These are phyloP conservation scores for Megaleporinus macrocephalus DNA, from an alignment of 2,113 vertebrate species.

Conservation along the genomic window DNA sequence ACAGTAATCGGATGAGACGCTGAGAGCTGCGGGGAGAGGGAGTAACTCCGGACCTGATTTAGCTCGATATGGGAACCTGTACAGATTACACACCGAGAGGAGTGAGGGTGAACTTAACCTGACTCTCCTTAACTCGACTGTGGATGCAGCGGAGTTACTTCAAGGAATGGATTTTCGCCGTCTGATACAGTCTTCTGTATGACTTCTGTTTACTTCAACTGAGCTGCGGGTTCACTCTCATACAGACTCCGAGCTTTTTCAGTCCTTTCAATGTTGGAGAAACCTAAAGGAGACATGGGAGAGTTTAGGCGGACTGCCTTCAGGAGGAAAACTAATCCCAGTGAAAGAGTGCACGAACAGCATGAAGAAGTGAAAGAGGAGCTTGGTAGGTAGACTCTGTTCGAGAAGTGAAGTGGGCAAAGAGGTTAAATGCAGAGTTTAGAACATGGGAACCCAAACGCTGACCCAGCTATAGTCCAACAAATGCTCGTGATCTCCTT, in stretches of 20 bases:
- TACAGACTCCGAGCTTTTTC: background rate
- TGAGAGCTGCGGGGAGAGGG: background rate
- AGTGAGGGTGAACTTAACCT: background rate
- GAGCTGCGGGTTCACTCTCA: background rate
- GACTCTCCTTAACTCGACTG: background rate
- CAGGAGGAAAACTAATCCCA: constrained; percentile 43
- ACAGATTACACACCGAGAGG: background rate
- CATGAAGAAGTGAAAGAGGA: constrained; percentile 45
- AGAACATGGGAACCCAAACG: no score
- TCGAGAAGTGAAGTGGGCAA: no score
- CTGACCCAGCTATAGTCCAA: no score
- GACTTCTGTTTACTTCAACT: background rate
- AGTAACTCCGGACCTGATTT: background rate
- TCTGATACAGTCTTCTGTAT: background rate
- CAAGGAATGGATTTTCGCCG: background rate
- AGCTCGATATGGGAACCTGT: background rate
- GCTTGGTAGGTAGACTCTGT: background rate
- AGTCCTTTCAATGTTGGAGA: constrained; percentile 43
- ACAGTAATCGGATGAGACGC: constrained; percentile 4
- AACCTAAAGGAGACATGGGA: constrained; percentile 37
- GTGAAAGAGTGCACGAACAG: constrained; percentile 14
- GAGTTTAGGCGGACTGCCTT: constrained; percentile 55
- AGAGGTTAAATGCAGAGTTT: background rate
- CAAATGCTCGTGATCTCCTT: no score
- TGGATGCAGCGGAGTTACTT: background rate